A percentile compares a stretch with the other conserved stretches of the same genome.
Conservation (phyloP, 2,888 invertebrate species). For the Mamestra brassicae region DNA sequence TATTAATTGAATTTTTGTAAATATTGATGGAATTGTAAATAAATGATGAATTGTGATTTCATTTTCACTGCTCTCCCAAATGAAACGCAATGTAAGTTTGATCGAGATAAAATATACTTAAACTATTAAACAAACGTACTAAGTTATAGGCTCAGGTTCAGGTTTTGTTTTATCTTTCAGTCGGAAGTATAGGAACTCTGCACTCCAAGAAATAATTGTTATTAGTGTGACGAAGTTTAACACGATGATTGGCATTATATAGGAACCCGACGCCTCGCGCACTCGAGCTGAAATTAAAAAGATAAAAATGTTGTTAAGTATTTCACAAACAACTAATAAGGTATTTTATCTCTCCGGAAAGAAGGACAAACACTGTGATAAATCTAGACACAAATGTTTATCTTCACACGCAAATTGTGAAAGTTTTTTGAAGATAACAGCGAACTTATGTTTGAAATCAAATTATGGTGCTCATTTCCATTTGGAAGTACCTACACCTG, state of each 20-base stretch:
- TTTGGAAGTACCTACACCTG: too few relatives aligned
- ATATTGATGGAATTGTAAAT: conserved; percentile 68
- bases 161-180: conserved; percentile 74
- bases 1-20: conserved; percentile 50
- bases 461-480: too few relatives aligned
- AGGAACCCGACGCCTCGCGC: conserved; percentile 91
- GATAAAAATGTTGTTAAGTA: conserved; percentile 27
- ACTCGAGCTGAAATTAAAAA: conserved; percentile 90
- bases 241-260: conserved; percentile 91
- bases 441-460: background rate
- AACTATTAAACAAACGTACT: conserved; percentile 23
- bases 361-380: conserved; percentile 3
- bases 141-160: conserved; percentile 57
- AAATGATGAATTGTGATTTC: conserved; percentile 46
- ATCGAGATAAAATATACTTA: conserved; percentile 49
- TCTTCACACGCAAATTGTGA: conserved; percentile 36
- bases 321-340: conserved; percentile 24
- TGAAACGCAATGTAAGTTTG: conserved; percentile 42
- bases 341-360: conserved; percentile 34
- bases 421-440: conserved; percentile 22
- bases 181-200: conserved; percentile 87
- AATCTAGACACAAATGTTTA: conserved; percentile 35
- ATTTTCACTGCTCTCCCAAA: conserved; percentile 34
- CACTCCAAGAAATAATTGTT: conserved; percentile 91
- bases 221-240: conserved; percentile 91